Conservation (phyloP, 2,888 invertebrate species). For the Agyllia agylla region DNA sequence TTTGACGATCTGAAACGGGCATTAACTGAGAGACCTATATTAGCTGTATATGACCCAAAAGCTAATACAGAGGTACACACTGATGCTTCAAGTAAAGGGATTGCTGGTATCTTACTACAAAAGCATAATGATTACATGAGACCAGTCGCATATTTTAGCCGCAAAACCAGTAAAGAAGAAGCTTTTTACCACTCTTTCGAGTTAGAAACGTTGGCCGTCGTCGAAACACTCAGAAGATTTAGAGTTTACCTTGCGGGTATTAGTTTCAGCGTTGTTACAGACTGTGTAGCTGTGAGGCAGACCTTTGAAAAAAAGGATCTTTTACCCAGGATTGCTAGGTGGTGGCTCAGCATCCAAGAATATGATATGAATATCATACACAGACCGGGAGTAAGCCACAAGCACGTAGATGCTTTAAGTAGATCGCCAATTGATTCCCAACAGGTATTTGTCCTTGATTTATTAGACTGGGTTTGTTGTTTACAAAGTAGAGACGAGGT, state of each 20-base stretch:
- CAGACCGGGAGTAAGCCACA: not conserved
- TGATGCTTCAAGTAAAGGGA: not conserved
- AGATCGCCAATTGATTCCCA: not conserved
- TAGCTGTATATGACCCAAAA: not conserved
- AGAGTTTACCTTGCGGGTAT: not conserved
- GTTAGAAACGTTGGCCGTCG: not conserved
- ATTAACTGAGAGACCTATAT: too few relatives aligned
- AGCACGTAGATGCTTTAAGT: not conserved
- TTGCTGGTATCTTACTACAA: not conserved
- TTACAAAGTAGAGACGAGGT: not conserved
- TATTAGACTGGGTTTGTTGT: not conserved
- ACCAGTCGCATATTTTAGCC: not conserved
- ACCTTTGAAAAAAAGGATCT: not conserved
- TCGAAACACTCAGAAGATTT: not conserved
- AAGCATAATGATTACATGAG: not conserved
- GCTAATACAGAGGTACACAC: not conserved
- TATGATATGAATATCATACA: not conserved
- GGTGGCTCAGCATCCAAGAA: constrained; percentile 1
- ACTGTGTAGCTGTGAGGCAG: not conserved
- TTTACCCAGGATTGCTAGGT: not conserved
- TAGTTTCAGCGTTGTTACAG: not conserved
- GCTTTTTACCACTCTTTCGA: not conserved
- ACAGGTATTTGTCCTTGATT: not conserved
- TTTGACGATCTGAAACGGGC: too few relatives aligned
- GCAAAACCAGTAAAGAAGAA: not conserved